Conservation (phyloP, 2,888 invertebrate species). For the Saturnia japonica region DNA sequence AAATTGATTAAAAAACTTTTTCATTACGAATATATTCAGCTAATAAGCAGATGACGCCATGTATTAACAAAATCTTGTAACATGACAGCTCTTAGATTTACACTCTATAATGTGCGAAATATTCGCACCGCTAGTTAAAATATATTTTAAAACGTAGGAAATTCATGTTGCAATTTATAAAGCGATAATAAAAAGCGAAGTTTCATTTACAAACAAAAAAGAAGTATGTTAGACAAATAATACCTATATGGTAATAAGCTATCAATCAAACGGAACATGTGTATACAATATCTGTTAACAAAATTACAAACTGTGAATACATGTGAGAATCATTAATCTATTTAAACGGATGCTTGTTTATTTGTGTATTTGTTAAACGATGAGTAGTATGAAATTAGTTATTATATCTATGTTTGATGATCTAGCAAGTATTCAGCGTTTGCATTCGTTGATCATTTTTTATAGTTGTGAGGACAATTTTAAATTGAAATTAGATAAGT, state of each 20-base stretch:
- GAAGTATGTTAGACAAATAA: background rate
- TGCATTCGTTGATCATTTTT: background rate
- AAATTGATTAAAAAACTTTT: too few relatives aligned
- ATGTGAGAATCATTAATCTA: slow-evolving; percentile 71
- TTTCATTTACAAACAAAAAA: background rate
- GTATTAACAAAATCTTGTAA: too few relatives aligned
- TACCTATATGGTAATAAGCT: slow-evolving; percentile 38
- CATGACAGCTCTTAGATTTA: too few relatives aligned
- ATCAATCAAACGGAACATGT: slow-evolving; percentile 59
- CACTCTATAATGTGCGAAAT: too few relatives aligned
- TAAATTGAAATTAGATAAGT: background rate
- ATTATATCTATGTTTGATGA: background rate
- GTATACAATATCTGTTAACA: slow-evolving; percentile 64
- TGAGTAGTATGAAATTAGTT: background rate
- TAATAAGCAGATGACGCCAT: too few relatives aligned
- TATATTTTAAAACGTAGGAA: too few relatives aligned
- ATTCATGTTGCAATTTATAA: background rate
- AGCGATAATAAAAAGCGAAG: background rate
- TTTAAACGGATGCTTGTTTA: slow-evolving; percentile 64
- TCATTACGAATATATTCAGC: too few relatives aligned
- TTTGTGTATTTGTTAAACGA: slow-evolving; percentile 51
- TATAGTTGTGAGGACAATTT: background rate
- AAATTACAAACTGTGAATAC: slow-evolving; percentile 67
- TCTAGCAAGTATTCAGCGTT: background rate
- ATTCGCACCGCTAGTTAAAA: background rate